phyloP scores from a whole-genome alignment of 2,888 invertebrate genomes.

The Lissonota sp. region DNA sequence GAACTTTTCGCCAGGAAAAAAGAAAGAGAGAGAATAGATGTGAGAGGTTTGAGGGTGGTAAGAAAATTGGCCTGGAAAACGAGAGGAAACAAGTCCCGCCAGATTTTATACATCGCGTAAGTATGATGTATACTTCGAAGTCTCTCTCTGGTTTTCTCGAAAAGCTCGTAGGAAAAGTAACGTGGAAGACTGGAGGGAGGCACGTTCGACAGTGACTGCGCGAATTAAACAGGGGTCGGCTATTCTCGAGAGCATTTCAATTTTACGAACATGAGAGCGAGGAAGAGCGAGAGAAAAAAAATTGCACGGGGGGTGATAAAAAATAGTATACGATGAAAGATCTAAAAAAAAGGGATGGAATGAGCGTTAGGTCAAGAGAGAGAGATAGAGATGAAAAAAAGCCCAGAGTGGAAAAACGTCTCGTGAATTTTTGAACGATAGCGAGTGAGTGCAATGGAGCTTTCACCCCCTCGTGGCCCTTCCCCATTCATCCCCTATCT shows the following conservation, averaged over 20 bases:
- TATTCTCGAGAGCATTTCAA: constrained; percentile 59
- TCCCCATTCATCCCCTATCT: background rate
- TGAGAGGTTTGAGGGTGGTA: constrained; percentile 30
- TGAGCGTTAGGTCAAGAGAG: background rate
- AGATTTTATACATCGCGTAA: constrained; percentile 29
- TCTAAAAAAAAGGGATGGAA: no score
- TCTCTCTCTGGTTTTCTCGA: constrained; percentile 44
- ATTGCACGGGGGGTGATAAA: constrained; percentile 42
- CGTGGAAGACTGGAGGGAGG: constrained; percentile 8
- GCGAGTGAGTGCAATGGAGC: constrained; percentile 57
- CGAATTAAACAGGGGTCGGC: constrained; percentile 37
- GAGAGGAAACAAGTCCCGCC: constrained; percentile 48
- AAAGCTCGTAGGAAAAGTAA: constrained; percentile 35
- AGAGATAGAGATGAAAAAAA: constrained; percentile 5
- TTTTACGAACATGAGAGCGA: constrained; percentile 43
- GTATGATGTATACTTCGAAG: constrained; percentile 53
- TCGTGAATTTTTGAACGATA: constrained; percentile 65
- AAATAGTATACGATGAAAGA: background rate
- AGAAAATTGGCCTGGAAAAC: constrained; percentile 21
- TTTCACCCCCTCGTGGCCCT: constrained; percentile 44
- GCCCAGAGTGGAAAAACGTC: constrained; percentile 59
- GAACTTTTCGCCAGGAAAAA: constrained; percentile 50
- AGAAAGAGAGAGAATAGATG: constrained; percentile 31
- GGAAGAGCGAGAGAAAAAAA: constrained; percentile 10
- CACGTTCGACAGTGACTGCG: constrained; percentile 2